Evolutionary conservation across 2,888 invertebrate species (phyloP).

Genomic region (Thymelicus sylvestris): DNA sequence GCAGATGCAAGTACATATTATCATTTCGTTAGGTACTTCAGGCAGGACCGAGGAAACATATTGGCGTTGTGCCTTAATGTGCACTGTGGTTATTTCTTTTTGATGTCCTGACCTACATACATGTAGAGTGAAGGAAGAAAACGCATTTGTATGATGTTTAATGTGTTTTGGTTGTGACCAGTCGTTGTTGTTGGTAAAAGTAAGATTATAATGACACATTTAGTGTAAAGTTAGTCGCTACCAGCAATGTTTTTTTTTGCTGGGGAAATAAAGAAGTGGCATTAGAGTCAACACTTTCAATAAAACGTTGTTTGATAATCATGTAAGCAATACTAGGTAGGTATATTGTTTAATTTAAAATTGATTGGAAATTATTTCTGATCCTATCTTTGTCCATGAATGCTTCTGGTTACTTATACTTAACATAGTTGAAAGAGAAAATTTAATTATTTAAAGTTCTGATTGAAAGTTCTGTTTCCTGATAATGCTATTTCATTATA

Average conservation of each 20-base stretch:
- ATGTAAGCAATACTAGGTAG: too few relatives aligned
- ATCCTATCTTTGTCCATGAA: too few relatives aligned
- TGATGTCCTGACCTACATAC: slow-evolving; percentile 10
- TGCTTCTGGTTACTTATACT: neutral
- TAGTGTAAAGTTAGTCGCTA: too few relatives aligned
- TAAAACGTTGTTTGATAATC: too few relatives aligned
- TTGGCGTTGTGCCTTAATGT: slow-evolving; percentile 23
- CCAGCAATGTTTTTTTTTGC: too few relatives aligned
- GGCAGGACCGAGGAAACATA: slow-evolving; percentile 26
- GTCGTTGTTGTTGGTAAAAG: neutral
- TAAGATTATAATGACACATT: too few relatives aligned
- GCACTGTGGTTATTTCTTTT: slow-evolving; percentile 18
- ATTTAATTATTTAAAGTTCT: neutral
- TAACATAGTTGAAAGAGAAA: neutral
- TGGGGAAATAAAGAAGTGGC: too few relatives aligned
- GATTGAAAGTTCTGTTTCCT: neutral
- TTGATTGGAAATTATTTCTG: too few relatives aligned
- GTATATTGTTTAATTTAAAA: too few relatives aligned
- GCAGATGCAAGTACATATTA: slow-evolving; percentile 26
- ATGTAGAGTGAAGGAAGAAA: neutral
- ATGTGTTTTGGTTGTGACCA: neutral
- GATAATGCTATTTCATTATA: neutral
- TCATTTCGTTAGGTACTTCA: slow-evolving; percentile 28
- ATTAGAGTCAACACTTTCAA: too few relatives aligned
- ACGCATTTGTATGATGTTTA: neutral